These are phyloP conservation scores for Gambusia holbrooki DNA, from an alignment of 2,113 vertebrate species.

Conservation along the genomic window DNA sequence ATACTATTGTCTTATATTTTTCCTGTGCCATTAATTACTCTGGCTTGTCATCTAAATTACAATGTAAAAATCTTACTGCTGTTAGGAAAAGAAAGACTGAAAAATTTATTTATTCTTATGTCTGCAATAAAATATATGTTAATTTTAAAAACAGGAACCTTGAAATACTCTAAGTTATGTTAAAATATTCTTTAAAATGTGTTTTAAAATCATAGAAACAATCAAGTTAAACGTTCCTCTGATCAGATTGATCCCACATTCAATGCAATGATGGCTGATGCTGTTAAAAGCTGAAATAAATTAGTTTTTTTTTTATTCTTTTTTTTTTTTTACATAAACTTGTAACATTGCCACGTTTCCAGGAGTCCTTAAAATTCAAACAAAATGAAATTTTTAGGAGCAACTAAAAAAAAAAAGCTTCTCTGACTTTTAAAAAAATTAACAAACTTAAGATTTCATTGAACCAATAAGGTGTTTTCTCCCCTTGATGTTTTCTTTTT, in stretches of 20 bases:
- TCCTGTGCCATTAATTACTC: too few relatives aligned
- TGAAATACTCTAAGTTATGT: neutral
- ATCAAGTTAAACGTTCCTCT: neutral
- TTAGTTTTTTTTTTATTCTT: too few relatives aligned
- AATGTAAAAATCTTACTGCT: neutral
- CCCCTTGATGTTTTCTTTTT: neutral
- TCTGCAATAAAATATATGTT: neutral
- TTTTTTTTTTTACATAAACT: too few relatives aligned
- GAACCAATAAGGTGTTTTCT: neutral
- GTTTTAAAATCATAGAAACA: neutral
- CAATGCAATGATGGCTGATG: neutral
- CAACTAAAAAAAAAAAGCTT: too few relatives aligned
- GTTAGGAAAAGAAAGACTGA: neutral
- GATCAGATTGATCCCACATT: neutral
- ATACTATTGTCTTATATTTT: too few relatives aligned
- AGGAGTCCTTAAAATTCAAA: too few relatives aligned
- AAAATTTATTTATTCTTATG: neutral
- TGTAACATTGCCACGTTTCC: too few relatives aligned
- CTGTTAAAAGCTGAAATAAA: neutral
- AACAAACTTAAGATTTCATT: neutral
- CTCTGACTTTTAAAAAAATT: neutral
- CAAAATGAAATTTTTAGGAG: too few relatives aligned
- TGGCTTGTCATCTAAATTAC: neutral
- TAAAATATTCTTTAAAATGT: neutral
- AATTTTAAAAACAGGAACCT: neutral